Evolutionary conservation across 2,797 vertebrate species (phyloP).

Genomic region (Anabas testudineus): DNA sequence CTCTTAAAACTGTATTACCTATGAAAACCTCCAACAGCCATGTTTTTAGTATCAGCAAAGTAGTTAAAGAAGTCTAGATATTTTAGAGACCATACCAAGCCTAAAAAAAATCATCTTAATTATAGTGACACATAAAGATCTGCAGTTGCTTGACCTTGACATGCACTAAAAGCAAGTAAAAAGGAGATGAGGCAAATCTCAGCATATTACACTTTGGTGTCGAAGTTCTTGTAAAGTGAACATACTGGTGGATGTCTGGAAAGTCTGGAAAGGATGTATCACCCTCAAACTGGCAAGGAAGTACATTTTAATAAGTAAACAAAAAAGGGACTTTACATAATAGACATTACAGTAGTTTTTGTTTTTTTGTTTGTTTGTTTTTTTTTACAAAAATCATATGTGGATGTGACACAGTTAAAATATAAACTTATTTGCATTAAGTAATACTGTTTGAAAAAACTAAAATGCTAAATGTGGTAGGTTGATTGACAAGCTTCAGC

Average conservation of each 20-base stretch:
- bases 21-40: constrained; percentile 20
- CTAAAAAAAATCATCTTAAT: constrained; percentile 37
- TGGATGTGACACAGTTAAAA: too few relatives aligned
- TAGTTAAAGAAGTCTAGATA: constrained; percentile 27
- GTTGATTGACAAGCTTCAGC: too few relatives aligned
- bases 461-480: too few relatives aligned
- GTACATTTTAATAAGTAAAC: too few relatives aligned
- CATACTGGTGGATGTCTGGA: constrained; percentile 22
- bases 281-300: too few relatives aligned
- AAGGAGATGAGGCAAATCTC: constrained; percentile 5
- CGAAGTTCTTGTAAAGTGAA: constrained; percentile 13
- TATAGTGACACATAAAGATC: constrained; percentile 7
- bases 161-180: not conserved
- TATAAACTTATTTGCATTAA: too few relatives aligned
- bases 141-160: constrained; percentile 20
- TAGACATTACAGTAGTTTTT: too few relatives aligned
- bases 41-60: constrained; percentile 21
- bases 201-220: not conserved
- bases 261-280: constrained; percentile 1
- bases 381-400: too few relatives aligned
- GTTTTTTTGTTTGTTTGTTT: too few relatives aligned
- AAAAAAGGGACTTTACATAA: too few relatives aligned
- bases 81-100: not conserved
- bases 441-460: too few relatives aligned
- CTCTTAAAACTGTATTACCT: constrained; percentile 34